Percentiles rank a stretch among this genome's conserved stretches.
These are phyloP conservation scores for Piprites chloris DNA, from an alignment of 2,113 vertebrate species.

Conservation along the genomic window DNA sequence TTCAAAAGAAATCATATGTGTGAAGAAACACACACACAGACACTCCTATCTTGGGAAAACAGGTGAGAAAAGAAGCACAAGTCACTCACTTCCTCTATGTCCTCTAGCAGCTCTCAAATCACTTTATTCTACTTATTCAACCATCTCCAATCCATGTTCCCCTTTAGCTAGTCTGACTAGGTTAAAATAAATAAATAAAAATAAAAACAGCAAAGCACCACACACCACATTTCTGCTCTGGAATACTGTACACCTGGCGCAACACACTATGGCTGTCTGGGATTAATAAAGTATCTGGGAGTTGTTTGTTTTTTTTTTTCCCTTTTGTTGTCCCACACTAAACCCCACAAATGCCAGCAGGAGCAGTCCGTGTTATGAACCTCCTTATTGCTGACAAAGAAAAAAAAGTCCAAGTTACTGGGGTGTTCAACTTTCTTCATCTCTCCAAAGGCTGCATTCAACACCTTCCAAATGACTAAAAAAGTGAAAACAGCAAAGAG, in stretches of 20 bases:
- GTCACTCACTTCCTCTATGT: background rate
- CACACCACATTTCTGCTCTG: background rate
- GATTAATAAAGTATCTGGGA: background rate
- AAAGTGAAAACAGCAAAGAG: background rate
- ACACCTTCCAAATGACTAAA: background rate
- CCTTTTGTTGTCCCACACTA: background rate
- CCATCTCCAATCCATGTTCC: background rate
- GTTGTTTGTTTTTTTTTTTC: background rate
- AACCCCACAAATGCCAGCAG: background rate
- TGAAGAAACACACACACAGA: background rate
- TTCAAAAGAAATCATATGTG: background rate
- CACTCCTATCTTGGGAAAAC: background rate
- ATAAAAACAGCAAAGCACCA: background rate
- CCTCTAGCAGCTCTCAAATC: background rate
- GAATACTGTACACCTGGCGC: background rate
- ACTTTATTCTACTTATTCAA: background rate
- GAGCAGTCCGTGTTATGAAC: background rate
- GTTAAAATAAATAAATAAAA: background rate
- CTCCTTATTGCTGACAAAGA: background rate
- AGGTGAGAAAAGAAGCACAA: background rate
- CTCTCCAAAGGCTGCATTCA: background rate
- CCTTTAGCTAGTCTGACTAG: background rate
- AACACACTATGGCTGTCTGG: background rate
- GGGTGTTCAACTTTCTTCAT: background rate
- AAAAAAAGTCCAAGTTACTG: background rate